Evolutionary conservation across 2,888 invertebrate species (phyloP).

Genomic region (Scrobipalpa atriplicella): DNA sequence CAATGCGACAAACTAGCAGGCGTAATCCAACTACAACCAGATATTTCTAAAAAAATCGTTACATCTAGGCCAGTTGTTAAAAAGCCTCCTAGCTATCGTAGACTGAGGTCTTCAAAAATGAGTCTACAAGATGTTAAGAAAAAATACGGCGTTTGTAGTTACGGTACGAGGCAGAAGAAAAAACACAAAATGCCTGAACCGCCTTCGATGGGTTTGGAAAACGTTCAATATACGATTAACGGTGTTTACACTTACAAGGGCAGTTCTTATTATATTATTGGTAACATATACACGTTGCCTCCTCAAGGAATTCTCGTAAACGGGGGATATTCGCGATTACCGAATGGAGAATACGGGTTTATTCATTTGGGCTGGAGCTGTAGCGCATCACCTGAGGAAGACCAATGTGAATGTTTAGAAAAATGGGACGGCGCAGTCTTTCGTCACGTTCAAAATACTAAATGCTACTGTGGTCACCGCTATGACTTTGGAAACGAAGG

Average conservation of each 20-base stretch:
- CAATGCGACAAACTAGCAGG: constrained; percentile 68
- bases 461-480: constrained; percentile 66
- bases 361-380: constrained; percentile 64
- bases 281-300: constrained; percentile 56
- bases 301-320: constrained; percentile 65
- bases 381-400: constrained; percentile 47
- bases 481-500: constrained; percentile 68
- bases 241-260: constrained; percentile 60
- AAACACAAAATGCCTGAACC: constrained; percentile 48
- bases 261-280: constrained; percentile 57
- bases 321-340: constrained; percentile 56
- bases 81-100: constrained; percentile 35
- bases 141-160: constrained; percentile 57
- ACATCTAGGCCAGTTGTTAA: neutral
- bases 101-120: constrained; percentile 44
- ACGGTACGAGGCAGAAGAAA: constrained; percentile 37
- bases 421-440: constrained; percentile 60
- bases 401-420: constrained; percentile 64
- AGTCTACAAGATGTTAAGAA: constrained; percentile 38
- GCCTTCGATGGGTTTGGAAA: constrained; percentile 58
- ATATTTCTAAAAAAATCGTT: neutral
- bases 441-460: constrained; percentile 56
- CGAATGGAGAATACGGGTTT: constrained; percentile 50
- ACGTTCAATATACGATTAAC: constrained; percentile 61
- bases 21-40: constrained; percentile 36